phyloP scores from a whole-genome alignment of 2,797 vertebrate genomes.

The Squalus acanthias region DNA sequence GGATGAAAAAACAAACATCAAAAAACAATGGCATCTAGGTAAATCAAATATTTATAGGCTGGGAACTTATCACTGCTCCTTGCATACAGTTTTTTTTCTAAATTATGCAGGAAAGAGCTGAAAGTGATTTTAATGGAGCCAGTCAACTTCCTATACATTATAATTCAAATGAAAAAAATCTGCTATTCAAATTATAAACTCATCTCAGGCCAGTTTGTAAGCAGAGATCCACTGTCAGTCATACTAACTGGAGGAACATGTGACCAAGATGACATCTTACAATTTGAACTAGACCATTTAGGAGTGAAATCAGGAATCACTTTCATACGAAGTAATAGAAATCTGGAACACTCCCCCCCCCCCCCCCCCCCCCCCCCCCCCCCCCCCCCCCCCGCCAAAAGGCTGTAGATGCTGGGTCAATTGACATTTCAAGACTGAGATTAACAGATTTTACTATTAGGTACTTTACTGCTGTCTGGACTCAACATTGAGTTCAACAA shows the following conservation, averaged over 20 bases:
- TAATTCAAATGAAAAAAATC: not conserved
- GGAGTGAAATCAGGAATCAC: not conserved
- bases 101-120: slow-evolving; percentile 41
- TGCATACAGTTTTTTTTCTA: slow-evolving; percentile 41
- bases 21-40: slow-evolving; percentile 48
- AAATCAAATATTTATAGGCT: slow-evolving; percentile 46
- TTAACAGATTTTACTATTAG: not conserved
- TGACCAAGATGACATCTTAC: not conserved
- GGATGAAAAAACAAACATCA: slow-evolving; percentile 49
- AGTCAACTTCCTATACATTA: slow-evolving; percentile 10
- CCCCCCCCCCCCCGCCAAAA: not conserved
- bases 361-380: too few species aligned
- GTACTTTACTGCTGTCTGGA: too few species aligned
- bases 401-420: not conserved
- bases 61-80: slow-evolving; percentile 43
- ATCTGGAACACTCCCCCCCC: not conserved
- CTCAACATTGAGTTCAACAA: too few species aligned
- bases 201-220: not conserved
- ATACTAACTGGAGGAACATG: not conserved
- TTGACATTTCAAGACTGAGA: not conserved
- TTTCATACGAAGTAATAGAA: not conserved
- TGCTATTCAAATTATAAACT: not conserved
- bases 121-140: not conserved
- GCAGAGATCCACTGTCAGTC: not conserved
- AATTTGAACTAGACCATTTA: not conserved